Conservation (phyloP, 1,140 invertebrate genomes). For the Meloidogyne hapla region DNA sequence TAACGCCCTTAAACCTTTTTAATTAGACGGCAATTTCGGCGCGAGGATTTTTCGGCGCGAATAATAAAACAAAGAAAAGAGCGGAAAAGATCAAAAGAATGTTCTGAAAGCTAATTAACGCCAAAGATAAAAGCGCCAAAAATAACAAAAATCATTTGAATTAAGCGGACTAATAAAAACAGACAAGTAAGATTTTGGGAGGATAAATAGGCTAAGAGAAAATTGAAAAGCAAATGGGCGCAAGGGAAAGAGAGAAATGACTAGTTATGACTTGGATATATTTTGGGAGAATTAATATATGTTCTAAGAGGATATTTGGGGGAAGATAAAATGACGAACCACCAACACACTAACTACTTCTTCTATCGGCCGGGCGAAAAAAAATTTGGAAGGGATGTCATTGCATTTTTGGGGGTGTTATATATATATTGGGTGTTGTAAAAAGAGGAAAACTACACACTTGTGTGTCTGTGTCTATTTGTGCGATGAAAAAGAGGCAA, state of each 20-base stretch:
- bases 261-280: not conserved
- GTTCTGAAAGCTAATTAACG: too few relatives aligned
- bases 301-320: conserved; percentile 1
- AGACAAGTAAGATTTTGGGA: not conserved
- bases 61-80: too few relatives aligned
- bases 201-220: not conserved
- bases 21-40: too few relatives aligned
- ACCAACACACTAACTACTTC: not conserved
- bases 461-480: not conserved
- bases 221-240: conserved; percentile 6
- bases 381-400: not conserved
- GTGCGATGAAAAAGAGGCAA: not conserved
- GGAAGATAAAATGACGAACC: not conserved
- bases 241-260: not conserved
- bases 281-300: not conserved
- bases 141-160: too few relatives aligned
- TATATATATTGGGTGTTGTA: not conserved
- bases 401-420: not conserved
- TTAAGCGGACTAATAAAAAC: too few relatives aligned
- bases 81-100: too few relatives aligned
- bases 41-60: too few relatives aligned
- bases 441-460: not conserved
- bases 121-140: too few relatives aligned
- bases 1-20: too few relatives aligned
- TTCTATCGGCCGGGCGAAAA: not conserved